Conservation (phyloP, 2,797 vertebrate species). For the Myotis pilosus region DNA sequence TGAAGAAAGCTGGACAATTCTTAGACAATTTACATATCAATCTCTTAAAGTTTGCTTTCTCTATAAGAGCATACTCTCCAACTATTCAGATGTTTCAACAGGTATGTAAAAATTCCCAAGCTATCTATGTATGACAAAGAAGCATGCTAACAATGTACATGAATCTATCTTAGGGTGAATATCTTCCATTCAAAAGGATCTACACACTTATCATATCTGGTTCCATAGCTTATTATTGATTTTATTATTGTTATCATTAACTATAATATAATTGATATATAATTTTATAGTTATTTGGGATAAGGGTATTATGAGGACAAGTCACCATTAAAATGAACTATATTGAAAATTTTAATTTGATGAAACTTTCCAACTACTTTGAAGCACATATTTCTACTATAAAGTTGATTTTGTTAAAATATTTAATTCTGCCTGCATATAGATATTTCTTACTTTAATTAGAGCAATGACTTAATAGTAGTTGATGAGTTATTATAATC, state of each 20-base stretch:
- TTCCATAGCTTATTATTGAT: slow-evolving; percentile 12
- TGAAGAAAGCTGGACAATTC: slow-evolving; percentile 98
- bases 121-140: slow-evolving; percentile 25
- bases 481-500: slow-evolving; percentile 81
- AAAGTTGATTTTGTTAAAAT: slow-evolving; percentile 49
- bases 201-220: neutral
- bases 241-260: neutral
- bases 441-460: slow-evolving; percentile 74
- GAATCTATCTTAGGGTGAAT: neutral
- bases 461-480: slow-evolving; percentile 71
- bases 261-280: neutral
- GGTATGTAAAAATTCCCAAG: slow-evolving; percentile 83
- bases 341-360: slow-evolving; percentile 19
- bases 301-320: neutral
- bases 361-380: neutral
- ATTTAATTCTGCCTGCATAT: slow-evolving; percentile 35
- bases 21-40: slow-evolving; percentile 92
- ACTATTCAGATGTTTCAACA: slow-evolving; percentile 94
- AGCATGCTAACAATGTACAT: neutral
- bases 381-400: neutral
- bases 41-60: slow-evolving; percentile 93
- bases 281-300: neutral
- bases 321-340: neutral
- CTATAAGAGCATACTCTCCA: slow-evolving; percentile 93
- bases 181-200: neutral